Evolutionary conservation across 2,888 invertebrate species (phyloP), one percentile per base, ranked within the genome.

Genomic region (Protodeltote pygarga): DNA sequence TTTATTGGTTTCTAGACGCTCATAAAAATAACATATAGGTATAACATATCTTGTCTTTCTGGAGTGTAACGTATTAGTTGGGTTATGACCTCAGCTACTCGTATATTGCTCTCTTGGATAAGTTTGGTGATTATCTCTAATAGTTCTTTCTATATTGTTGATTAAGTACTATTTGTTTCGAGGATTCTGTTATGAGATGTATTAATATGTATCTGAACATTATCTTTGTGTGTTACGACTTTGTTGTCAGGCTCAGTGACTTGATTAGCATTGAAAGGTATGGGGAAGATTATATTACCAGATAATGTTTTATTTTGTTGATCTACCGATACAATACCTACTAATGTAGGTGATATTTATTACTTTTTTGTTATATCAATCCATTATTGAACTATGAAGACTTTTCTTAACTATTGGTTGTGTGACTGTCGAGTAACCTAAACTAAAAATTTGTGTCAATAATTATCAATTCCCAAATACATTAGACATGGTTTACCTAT

Each of bases 21-120:
- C 77, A 74, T 85, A 83, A 83, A 83, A 81, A 77, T 81, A 82
- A 83, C 65, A 65, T 81, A 83, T 81, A 71, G 78, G 55, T 57
- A 59, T 64, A 51, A 40, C 50, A 60, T 58, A 42, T 58, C 45
- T 51, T 49, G 38, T 41, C 47, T 37, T 39, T 51, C 65, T 64
- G 33, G 37, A 40, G 31, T 50, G 51, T 54, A 67, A 65, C 53
- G 38, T 67, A 71, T 65, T 73, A 64, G 60, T 71, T 68, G 39
- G 46, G 53, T 58, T 63, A 71, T 61, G 52, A 58, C 57, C 44
- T 39, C 24, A 32, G 39, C 49, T 59, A n/a, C n/a, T n/a, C n/a
- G n/a, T n/a, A 54, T 62, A 67, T 67, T 57, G 63, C 54, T 60
- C 58, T 59, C 46, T 59, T 54, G 39, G 59, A 47, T 42, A 65